These are phyloP conservation scores for Formica exsecta DNA, from an alignment of 1,140 invertebrate species.

Conservation along the genomic window DNA sequence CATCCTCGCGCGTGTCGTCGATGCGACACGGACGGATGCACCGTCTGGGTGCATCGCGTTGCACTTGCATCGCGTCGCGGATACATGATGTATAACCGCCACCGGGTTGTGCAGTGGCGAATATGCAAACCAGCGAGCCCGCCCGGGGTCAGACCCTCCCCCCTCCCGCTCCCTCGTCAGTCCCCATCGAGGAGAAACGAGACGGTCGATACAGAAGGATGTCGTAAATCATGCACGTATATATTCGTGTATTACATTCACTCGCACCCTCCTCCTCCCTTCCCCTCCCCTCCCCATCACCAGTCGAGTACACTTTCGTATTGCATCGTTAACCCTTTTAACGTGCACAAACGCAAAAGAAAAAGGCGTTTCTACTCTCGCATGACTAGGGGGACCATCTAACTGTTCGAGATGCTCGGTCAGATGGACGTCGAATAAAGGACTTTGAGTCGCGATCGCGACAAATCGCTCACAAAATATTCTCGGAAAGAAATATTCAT, in stretches of 20 bases:
- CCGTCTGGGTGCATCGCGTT: slow-evolving; percentile 71
- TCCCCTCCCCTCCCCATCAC: neutral
- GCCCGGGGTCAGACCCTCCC: slow-evolving; percentile 69
- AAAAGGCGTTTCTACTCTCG: neutral
- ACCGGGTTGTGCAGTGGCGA: slow-evolving; percentile 81
- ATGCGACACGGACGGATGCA: slow-evolving; percentile 57
- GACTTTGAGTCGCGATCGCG: neutral
- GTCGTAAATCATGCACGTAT: slow-evolving; percentile 78
- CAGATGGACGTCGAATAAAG: neutral
- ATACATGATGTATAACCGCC: slow-evolving; percentile 84
- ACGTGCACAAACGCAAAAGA: neutral
- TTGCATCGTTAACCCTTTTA: slow-evolving; percentile 68
- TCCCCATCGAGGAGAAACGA: slow-evolving; percentile 61
- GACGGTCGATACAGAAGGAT: slow-evolving; percentile 73
- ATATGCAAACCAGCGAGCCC: slow-evolving; percentile 82
- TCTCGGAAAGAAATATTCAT: neutral
- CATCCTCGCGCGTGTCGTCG: slow-evolving; percentile 27
- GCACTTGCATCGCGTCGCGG: slow-evolving; percentile 79
- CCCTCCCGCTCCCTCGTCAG: slow-evolving; percentile 20
- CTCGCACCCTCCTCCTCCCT: too few relatives aligned
- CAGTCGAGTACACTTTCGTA: slow-evolving; percentile 44
- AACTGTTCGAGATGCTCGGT: neutral
- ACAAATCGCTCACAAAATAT: neutral
- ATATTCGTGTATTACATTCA: slow-evolving; percentile 29
- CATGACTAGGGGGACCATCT: neutral